Conservation (phyloP, 1,140 invertebrate species). For the Dolichoris vasculosae region DNA sequence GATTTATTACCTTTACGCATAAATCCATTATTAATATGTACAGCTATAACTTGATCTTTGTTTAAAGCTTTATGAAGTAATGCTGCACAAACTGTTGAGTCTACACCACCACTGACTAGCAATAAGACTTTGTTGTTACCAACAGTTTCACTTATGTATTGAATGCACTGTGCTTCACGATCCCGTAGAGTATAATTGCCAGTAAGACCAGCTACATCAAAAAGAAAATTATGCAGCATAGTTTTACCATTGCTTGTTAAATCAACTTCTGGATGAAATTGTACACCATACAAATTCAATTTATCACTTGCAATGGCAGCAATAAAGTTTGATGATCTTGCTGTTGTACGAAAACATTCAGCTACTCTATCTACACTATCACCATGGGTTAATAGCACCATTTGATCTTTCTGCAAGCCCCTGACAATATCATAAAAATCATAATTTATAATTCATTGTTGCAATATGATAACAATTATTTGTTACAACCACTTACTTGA, state of each 20-base stretch:
- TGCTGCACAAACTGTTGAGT: slow-evolving; percentile 98
- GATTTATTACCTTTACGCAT: slow-evolving; percentile 87
- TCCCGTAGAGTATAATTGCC: slow-evolving; percentile 92
- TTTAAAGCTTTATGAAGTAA: slow-evolving; percentile 91
- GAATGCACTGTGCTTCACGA: slow-evolving; percentile 93
- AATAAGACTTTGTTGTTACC: slow-evolving; percentile 95
- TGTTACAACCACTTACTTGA: slow-evolving; percentile 84
- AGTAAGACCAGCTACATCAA: slow-evolving; percentile 89
- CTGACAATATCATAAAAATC: slow-evolving; percentile 73
- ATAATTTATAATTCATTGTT: not conserved
- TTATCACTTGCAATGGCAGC: slow-evolving; percentile 95
- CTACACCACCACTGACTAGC: slow-evolving; percentile 90
- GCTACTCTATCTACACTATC: slow-evolving; percentile 95
- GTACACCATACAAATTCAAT: slow-evolving; percentile 94
- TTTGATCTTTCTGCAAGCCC: slow-evolving; percentile 89
- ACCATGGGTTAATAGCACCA: slow-evolving; percentile 96
- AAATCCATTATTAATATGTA: slow-evolving; percentile 99
- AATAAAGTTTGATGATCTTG: slow-evolving; percentile 88
- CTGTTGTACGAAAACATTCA: slow-evolving; percentile 88
- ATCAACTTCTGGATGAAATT: slow-evolving; percentile 99
- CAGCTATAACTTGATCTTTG: slow-evolving; percentile 93
- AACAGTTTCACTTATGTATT: slow-evolving; percentile 93
- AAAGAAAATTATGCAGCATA: slow-evolving; percentile 97
- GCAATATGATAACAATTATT: not conserved
- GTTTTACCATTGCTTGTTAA: slow-evolving; percentile 92